Conservation (phyloP, 2,113 vertebrate genomes). For the Petrocephalus microphthalmus region DNA sequence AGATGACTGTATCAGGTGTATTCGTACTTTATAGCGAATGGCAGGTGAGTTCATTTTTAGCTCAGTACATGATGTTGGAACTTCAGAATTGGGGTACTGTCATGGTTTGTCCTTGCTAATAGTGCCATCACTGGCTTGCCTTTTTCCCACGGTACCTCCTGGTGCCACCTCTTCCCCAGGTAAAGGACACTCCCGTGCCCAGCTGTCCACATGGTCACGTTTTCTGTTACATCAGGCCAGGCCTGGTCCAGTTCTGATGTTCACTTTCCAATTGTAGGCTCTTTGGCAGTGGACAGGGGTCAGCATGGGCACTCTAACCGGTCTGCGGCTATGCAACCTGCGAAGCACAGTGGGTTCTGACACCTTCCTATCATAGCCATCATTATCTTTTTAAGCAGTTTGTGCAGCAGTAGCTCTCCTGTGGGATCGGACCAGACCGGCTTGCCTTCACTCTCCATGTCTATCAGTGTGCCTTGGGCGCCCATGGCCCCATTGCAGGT, state of each 20-base stretch:
- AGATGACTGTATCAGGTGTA: too few relatives aligned
- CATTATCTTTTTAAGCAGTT: neutral
- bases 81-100: too few relatives aligned
- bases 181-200: neutral
- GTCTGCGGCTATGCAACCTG: neutral
- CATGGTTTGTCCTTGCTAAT: too few relatives aligned
- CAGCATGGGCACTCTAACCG: neutral
- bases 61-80: too few relatives aligned
- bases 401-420: neutral
- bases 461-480: neutral
- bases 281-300: neutral
- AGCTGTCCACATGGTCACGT: neutral
- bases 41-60: too few relatives aligned
- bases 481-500: neutral
- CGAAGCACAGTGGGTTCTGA: neutral
- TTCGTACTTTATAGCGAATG: too few relatives aligned
- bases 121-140: neutral
- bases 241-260: neutral
- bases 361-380: neutral
- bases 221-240: too few relatives aligned
- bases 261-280: neutral
- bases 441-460: neutral
- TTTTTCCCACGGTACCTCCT: neutral
- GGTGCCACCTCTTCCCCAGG: neutral
- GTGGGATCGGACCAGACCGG: neutral